phyloP scores from a whole-genome alignment of 30 jellyfish, hydroid and myxozoan genomes.

The Rhopilema esculentum region DNA sequence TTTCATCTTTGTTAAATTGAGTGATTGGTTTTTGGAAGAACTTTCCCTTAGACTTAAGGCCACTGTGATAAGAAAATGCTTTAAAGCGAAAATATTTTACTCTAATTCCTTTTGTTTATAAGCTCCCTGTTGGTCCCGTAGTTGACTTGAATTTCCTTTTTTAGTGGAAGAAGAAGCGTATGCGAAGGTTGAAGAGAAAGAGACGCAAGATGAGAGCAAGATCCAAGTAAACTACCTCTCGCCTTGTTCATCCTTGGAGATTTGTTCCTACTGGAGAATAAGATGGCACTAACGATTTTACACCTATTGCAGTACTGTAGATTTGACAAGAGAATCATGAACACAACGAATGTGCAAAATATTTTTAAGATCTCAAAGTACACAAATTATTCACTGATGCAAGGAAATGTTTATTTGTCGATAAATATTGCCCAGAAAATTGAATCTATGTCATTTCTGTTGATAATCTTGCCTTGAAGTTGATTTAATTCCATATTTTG shows the following conservation, averaged over 20 bases:
- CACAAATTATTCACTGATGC: neutral
- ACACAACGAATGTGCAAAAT: neutral
- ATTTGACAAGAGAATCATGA: neutral
- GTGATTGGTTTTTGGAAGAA: no score
- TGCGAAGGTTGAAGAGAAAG: slow-evolving; percentile 77
- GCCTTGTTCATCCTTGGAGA: slow-evolving; percentile 27
- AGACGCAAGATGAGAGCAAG: slow-evolving; percentile 83
- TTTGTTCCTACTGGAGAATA: neutral
- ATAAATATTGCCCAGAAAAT: neutral
- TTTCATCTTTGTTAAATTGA: no score
- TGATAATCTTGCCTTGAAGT: neutral
- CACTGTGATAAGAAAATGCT: no score
- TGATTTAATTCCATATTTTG: neutral
- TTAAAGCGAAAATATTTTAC: neutral
- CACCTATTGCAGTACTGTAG: neutral
- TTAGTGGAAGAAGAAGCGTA: slow-evolving; percentile 80
- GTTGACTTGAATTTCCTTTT: neutral
- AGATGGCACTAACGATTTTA: neutral
- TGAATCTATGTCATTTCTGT: neutral
- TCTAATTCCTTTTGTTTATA: no score
- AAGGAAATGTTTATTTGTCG: neutral
- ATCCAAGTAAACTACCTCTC: slow-evolving; percentile 49
- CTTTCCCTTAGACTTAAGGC: no score
- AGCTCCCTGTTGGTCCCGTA: neutral
- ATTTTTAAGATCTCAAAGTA: neutral